Conservation (phyloP, 2,113 vertebrate genomes). For the Orthonyx spaldingii region DNA sequence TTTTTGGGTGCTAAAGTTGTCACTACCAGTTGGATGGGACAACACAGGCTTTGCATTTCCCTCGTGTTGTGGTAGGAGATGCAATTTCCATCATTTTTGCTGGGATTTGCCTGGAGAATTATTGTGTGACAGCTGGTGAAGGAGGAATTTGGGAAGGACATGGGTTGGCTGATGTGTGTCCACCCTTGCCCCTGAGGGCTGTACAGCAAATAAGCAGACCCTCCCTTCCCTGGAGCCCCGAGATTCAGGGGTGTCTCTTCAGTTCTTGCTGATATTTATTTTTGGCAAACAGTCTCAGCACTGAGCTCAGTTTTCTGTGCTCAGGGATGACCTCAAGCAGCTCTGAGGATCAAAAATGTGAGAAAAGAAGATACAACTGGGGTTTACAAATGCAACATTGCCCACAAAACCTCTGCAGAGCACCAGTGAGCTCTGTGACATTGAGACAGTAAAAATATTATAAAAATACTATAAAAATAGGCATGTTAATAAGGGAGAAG, state of each 20-base stretch:
- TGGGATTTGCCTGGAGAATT: not conserved
- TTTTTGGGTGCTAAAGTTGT: not conserved
- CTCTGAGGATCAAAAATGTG: not conserved
- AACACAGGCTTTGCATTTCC: not conserved
- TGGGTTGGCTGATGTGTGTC: not conserved
- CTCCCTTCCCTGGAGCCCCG: not conserved
- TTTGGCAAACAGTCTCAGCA: not conserved
- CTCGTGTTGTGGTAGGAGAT: not conserved
- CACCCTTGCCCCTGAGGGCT: not conserved
- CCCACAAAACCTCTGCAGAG: not conserved
- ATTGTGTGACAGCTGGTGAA: not conserved
- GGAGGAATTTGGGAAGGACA: not conserved
- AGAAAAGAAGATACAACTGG: too few species aligned
- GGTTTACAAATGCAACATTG: not conserved
- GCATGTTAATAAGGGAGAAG: not conserved
- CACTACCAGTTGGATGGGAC: not conserved
- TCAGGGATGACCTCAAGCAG: not conserved
- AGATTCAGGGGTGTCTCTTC: not conserved
- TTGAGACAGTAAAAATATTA: not conserved
- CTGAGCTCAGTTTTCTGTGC: not conserved
- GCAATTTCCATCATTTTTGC: not conserved
- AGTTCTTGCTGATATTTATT: not conserved
- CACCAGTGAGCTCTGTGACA: not conserved
- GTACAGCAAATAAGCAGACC: too few species aligned
- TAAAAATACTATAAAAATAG: not conserved